These are phyloP conservation scores for Zalophus californianus DNA, from an alignment of 2,797 vertebrate species.

Conservation along the genomic window DNA sequence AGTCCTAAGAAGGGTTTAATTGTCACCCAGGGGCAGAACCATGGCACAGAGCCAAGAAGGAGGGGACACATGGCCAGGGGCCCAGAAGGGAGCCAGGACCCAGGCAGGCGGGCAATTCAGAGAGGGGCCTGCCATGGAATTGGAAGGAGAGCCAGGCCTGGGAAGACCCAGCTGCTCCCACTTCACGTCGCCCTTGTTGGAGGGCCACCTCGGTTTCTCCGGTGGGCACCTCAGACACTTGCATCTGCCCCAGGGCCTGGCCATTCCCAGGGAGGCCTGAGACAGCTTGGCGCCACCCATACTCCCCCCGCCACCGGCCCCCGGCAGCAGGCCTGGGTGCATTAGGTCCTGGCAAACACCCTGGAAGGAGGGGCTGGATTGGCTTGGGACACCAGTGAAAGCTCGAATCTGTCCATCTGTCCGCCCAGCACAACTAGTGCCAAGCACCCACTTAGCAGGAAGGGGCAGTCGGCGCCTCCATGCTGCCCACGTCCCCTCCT, in stretches of 20 bases:
- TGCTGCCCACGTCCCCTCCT: not conserved
- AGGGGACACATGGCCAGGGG: not conserved
- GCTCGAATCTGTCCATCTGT: constrained; percentile 43
- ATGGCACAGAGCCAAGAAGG: not conserved
- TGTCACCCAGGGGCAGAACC: not conserved
- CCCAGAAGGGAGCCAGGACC: not conserved
- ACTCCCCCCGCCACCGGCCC: not conserved
- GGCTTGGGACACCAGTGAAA: not conserved
- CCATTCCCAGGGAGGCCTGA: constrained; percentile 8
- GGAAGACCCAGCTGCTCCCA: not conserved
- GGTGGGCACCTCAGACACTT: not conserved
- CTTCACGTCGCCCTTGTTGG: not conserved
- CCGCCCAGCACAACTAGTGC: constrained; percentile 37
- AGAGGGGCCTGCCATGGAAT: not conserved
- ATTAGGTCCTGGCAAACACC: constrained; percentile 28
- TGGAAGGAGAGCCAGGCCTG: not conserved
- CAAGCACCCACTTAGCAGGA: constrained; percentile 31
- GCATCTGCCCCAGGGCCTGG: not conserved
- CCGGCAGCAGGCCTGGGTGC: not conserved
- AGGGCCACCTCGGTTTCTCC: constrained; percentile 44
- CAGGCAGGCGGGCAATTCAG: not conserved
- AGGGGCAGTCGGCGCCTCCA: not conserved
- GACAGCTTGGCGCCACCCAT: not conserved
- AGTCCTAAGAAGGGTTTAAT: not conserved
- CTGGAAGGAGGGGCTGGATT: not conserved